Percentiles rank a stretch among this genome's conserved stretches.
Conservation (phyloP, 2,888 invertebrate genomes). For the Rhamphomyia laevipes region DNA sequence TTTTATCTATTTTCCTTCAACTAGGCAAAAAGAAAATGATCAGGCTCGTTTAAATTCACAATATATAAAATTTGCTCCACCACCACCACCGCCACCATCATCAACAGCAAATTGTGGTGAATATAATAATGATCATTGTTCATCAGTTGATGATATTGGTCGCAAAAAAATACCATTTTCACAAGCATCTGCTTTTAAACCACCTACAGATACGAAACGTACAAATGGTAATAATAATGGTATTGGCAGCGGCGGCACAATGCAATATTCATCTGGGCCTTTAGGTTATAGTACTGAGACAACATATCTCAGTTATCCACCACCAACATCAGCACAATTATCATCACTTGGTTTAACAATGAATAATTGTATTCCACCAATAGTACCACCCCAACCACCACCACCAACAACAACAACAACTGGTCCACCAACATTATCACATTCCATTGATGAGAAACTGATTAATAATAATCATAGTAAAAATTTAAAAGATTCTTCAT, state of each 20-base stretch:
- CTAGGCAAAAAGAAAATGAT: conserved; percentile 36
- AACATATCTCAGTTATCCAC: conserved; percentile 12
- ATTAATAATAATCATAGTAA: conserved; percentile 6
- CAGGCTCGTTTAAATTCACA: conserved; percentile 34
- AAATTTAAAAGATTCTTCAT: conserved; percentile 7
- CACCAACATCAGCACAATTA: conserved; percentile 7
- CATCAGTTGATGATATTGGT: conserved; percentile 7
- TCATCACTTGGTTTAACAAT: not conserved
- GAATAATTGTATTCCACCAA: conserved; percentile 7
- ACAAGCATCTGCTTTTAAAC: conserved; percentile 68
- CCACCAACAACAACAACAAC: conserved; percentile 8
- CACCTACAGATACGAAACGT: conserved; percentile 54
- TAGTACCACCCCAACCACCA: conserved; percentile 10
- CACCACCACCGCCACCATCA: conserved; percentile 10
- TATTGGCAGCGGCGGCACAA: conserved; percentile 16
- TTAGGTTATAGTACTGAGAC: no score
- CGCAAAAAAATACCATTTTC: conserved; percentile 49
- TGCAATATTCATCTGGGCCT: conserved; percentile 7
- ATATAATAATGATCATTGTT: conserved; percentile 14
- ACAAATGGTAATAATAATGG: conserved; percentile 34
- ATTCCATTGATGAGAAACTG: conserved; percentile 5
- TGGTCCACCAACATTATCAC: conserved; percentile 8
- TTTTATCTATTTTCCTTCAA: conserved; percentile 40
- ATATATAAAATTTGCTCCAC: conserved; percentile 17
- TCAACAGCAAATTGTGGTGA: conserved; percentile 12